Evolutionary conservation across 2,113 vertebrate species (phyloP), one percentile per base, ranked within the genome.

Genomic region (Recurvirostra avosetta): DNA sequence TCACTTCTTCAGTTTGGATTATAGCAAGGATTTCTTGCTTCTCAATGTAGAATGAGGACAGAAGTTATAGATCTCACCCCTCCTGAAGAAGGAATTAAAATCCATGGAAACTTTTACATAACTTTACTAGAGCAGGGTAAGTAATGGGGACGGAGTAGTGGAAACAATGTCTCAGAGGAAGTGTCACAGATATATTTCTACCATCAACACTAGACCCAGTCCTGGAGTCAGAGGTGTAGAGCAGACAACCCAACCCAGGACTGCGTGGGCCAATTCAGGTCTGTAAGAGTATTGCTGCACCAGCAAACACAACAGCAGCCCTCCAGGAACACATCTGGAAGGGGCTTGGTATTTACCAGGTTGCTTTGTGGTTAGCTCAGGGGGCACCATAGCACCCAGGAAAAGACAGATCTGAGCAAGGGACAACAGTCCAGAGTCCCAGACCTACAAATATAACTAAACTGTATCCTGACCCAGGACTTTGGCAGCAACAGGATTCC

Each of bases 341-440:
- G 12, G 4, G 8, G 5, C 4, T 8, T 0, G 0, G 3, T 15
- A 8, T 38, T 50, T 79, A n/a, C 17, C 14, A n/a, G 26, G 7
- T 3, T 47, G 8, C 2, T 76, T 53, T 38, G 5, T 38, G 38
- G 38, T 38, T 38, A 38, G 38, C 38, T 38, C 38, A 38, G 38
- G 38, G 38, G 38, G 38, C 38, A 38, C 38, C 38, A 38, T 38
- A 38, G 38, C 38, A 38, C 38, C 38, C 38, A 38, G 38, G 38
- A 38, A 38, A 38, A 38, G 38, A 38, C 38, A 8, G 38, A 38
- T 38, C 38, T 38, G 38, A 38, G 38, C 38, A 38, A 38, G 38
- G 38, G 38, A 38, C 38, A 38, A 38, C 38, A 38, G 38, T 32
- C 62, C 3, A 12, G 67, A 72, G 12, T 29, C 8, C 3, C 6